Evolutionary conservation across 2,113 vertebrate genomes (phyloP).

Genomic region (Hylia prasina): DNA sequence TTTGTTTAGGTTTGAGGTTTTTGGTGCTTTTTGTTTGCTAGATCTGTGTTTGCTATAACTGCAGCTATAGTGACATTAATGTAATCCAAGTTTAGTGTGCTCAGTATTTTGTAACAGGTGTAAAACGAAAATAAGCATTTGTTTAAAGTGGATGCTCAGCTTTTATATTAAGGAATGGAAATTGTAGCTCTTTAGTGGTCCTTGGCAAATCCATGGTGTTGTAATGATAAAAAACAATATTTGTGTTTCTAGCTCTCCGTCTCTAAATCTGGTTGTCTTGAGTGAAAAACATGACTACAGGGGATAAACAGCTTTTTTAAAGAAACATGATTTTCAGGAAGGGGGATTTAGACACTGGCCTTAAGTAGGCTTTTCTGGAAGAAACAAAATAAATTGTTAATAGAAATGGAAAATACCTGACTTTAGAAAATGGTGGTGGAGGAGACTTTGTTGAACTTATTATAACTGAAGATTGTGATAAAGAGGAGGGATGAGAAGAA

Average conservation of each 20-base stretch:
- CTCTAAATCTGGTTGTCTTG: background rate
- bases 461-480: background rate
- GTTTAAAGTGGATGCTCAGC: background rate
- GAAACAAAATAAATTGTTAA: background rate
- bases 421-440: background rate
- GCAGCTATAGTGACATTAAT: background rate
- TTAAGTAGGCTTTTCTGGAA: background rate
- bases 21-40: background rate
- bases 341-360: background rate
- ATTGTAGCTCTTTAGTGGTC: background rate
- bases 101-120: background rate
- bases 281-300: background rate
- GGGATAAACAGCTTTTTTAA: background rate
- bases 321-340: background rate
- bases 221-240: background rate
- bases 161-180: background rate
- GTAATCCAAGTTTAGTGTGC: background rate
- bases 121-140: background rate
- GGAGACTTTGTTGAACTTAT: background rate
- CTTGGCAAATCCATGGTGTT: background rate
- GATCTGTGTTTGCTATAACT: background rate
- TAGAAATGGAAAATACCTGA: background rate
- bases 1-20: background rate
- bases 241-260: background rate
- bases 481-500: background rate